Conservation (phyloP, 2,797 vertebrate genomes). For the Scolopax bukidnonensis region DNA sequence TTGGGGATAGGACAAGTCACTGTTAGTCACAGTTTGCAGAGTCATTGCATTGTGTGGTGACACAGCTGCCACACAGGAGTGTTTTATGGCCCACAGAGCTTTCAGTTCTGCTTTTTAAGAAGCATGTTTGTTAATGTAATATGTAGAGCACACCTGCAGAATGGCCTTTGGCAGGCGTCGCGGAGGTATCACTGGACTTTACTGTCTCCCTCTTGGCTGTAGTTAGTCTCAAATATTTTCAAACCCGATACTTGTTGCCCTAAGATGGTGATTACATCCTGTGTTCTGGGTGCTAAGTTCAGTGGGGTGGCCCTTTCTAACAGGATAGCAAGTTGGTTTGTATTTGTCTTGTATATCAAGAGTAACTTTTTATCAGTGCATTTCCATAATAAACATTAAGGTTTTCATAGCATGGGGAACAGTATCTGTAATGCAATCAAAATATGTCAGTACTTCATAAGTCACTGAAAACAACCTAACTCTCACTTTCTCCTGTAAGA, state of each 20-base stretch:
- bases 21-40: not conserved
- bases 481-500: not conserved
- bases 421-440: not conserved
- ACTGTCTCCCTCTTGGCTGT: not conserved
- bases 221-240: not conserved
- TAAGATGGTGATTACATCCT: not conserved
- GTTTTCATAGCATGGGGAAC: not conserved
- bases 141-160: accelerated
- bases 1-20: not conserved
- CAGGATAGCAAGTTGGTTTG: not conserved
- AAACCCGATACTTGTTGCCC: not conserved
- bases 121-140: not conserved
- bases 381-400: not conserved
- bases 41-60: not conserved
- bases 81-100: not conserved
- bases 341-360: not conserved
- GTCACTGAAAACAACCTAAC: not conserved
- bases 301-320: not conserved
- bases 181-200: not conserved
- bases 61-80: not conserved
- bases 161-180: too few species aligned
- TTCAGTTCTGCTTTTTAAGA: not conserved
- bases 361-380: not conserved
- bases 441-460: not conserved
- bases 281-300: not conserved